phyloP scores from a whole-genome alignment of 2,888 invertebrate genomes.

The Microdon myrmicae region DNA sequence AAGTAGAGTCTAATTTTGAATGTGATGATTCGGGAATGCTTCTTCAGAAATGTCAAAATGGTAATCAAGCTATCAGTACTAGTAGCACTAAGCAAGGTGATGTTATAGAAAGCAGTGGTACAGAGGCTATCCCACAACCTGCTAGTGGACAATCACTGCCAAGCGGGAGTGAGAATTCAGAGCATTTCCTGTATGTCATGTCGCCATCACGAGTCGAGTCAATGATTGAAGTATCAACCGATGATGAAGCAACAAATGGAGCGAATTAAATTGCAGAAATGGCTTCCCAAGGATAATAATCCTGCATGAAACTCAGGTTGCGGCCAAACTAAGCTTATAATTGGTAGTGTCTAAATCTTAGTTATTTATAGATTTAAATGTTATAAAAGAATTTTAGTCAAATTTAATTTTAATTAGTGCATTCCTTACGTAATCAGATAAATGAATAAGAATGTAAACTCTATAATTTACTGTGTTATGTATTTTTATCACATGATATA shows the following conservation, averaged over 20 bases:
- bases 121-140: conserved; percentile 25
- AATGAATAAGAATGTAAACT: no score
- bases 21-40: conserved; percentile 56
- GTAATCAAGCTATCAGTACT: conserved; percentile 9
- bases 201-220: conserved; percentile 66
- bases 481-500: no score
- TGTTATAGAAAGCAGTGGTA: conserved; percentile 18
- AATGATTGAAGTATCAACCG: conserved; percentile 66
- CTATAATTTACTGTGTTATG: no score
- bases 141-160: conserved; percentile 15
- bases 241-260: conserved; percentile 60
- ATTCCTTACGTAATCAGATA: no score
- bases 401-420: no score
- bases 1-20: conserved; percentile 61
- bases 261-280: conserved; percentile 12
- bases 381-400: conserved; percentile 44
- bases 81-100: conserved; percentile 8
- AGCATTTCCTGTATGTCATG: conserved; percentile 66
- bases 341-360: conserved; percentile 12
- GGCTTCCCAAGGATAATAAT: not conserved
- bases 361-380: conserved; percentile 19
- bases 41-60: conserved; percentile 28
- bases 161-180: conserved; percentile 58
- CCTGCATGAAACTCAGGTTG: conserved; percentile 27
- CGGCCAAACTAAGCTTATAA: conserved; percentile 25